phyloP scores from a whole-genome alignment of 2,888 invertebrate species.

The Gortyna flavago region DNA sequence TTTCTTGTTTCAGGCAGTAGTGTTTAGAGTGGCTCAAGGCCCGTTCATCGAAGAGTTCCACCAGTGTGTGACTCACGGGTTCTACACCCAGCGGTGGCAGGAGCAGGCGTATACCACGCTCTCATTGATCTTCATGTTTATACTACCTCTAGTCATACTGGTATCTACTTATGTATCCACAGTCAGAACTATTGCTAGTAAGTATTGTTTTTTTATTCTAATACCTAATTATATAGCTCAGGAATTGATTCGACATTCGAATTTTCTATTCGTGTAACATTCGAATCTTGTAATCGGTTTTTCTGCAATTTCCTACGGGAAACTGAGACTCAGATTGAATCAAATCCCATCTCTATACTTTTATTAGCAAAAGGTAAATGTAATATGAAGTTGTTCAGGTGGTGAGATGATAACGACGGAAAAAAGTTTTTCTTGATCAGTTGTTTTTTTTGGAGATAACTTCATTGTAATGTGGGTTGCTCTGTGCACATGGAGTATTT shows the following conservation, averaged over 20 bases:
- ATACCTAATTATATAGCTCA: too few relatives aligned
- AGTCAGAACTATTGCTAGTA: constrained; percentile 94
- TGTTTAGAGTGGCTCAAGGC: constrained; percentile 93
- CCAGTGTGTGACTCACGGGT: constrained; percentile 95
- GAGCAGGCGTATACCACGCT: constrained; percentile 94
- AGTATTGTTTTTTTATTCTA: constrained; percentile 78
- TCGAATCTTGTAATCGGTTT: background rate
- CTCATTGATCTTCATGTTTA: constrained; percentile 94
- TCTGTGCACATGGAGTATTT: background rate
- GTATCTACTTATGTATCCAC: constrained; percentile 94
- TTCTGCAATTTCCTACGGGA: background rate
- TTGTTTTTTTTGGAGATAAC: background rate
- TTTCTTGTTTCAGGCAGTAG: constrained; percentile 91
- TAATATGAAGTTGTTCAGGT: background rate
- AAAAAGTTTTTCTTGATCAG: background rate
- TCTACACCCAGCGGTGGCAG: constrained; percentile 94
- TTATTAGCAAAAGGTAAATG: too few relatives aligned
- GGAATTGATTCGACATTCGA: background rate
- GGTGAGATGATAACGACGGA: too few relatives aligned
- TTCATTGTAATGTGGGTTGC: background rate
- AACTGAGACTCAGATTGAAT: background rate
- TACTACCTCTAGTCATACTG: constrained; percentile 93
- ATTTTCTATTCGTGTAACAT: background rate
- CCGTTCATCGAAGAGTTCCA: constrained; percentile 95
- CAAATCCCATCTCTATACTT: background rate